Conservation (phyloP, 30 jellyfish, hydroid and myxozoan genomes). For the Clytia hemisphaerica region DNA sequence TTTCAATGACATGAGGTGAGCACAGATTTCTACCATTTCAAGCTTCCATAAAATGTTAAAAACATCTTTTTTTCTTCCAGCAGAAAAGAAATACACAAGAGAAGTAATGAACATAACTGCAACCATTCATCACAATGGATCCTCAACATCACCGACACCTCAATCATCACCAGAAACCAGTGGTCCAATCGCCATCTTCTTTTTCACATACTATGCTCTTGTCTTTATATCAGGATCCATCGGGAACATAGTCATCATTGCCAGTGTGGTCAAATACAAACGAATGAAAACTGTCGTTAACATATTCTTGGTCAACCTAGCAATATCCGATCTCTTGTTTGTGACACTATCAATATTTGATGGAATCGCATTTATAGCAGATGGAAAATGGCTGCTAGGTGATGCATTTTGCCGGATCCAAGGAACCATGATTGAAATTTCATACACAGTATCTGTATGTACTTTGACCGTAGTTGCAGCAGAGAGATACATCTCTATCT, state of each 20-base stretch:
- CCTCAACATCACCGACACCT: too few relatives aligned
- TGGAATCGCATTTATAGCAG: conserved; percentile 42
- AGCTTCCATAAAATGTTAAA: too few relatives aligned
- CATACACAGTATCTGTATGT: conserved; percentile 68
- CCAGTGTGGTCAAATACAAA: conserved; percentile 46
- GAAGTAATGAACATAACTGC: too few relatives aligned
- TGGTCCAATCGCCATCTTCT: neutral
- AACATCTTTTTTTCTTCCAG: too few relatives aligned
- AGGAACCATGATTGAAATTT: conserved; percentile 62
- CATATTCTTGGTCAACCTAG: conserved; percentile 59
- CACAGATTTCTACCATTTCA: too few relatives aligned
- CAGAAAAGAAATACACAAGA: too few relatives aligned
- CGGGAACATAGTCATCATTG: conserved; percentile 54
- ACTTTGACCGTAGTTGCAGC: conserved; percentile 79
- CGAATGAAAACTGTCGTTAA: conserved; percentile 75
- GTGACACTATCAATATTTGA: conserved; percentile 59
- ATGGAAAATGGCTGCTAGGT: conserved; percentile 64
- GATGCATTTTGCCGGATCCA: conserved; percentile 70
- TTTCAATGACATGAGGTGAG: too few relatives aligned
- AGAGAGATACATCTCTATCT: conserved; percentile 75
- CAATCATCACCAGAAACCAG: too few relatives aligned
- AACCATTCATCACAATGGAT: too few relatives aligned
- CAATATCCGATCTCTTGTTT: conserved; percentile 68
- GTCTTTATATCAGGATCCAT: conserved; percentile 45
- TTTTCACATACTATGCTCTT: conserved; percentile 37